Conservation (phyloP, 2,888 invertebrate genomes). For the Acronicta aceris region DNA sequence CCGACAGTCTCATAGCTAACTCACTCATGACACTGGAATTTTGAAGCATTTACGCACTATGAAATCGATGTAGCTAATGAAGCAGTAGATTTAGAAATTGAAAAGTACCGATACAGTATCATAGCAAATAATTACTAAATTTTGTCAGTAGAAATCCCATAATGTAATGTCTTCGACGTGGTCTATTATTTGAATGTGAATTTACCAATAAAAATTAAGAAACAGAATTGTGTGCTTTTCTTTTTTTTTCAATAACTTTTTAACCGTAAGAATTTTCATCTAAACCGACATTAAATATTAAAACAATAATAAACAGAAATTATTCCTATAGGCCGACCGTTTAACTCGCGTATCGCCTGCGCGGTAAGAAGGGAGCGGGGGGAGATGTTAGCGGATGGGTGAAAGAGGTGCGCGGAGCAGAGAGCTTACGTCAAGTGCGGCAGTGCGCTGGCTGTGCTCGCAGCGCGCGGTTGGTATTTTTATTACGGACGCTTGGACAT, state of each 20-base stretch:
- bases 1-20: slow-evolving; percentile 76
- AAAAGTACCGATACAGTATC: slow-evolving; percentile 87
- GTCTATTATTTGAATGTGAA: slow-evolving; percentile 89
- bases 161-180: slow-evolving; percentile 86
- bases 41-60: slow-evolving; percentile 87
- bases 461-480: too few species aligned
- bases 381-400: too few species aligned
- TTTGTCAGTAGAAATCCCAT: slow-evolving; percentile 85
- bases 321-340: too few species aligned
- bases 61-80: slow-evolving; percentile 83
- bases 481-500: too few species aligned
- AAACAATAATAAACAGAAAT: too few species aligned
- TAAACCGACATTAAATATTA: too few species aligned
- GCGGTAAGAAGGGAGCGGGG: too few species aligned
- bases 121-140: slow-evolving; percentile 83
- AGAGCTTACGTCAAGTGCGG: too few species aligned
- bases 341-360: too few species aligned
- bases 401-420: too few species aligned
- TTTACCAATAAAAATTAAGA: slow-evolving; percentile 88
- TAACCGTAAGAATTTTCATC: too few species aligned
- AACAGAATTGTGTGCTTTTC: slow-evolving; percentile 67
- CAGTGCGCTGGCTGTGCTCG: too few species aligned
- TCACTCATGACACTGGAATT: slow-evolving; percentile 79
- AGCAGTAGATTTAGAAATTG: slow-evolving; percentile 85
- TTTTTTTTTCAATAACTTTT: slow-evolving; percentile 17